A percentile compares a stretch with the other conserved stretches of the same genome.
These are phyloP conservation scores for Saccopteryx bilineata DNA, from an alignment of 2,113 vertebrate species.

Conservation along the genomic window DNA sequence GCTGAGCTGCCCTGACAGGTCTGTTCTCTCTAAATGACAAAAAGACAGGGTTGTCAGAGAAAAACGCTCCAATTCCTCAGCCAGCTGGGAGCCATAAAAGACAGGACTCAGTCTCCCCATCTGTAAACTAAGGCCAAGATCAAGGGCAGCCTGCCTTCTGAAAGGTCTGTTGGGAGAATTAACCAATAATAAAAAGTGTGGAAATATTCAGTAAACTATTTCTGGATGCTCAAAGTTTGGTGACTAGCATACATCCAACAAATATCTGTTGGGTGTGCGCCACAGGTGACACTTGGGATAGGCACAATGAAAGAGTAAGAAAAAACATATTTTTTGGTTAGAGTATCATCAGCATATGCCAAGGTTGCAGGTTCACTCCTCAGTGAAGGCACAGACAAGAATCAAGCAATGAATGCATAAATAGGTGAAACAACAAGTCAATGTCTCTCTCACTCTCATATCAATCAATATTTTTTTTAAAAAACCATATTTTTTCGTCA, in stretches of 20 bases:
- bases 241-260: neutral
- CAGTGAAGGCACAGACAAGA: no score
- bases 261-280: neutral
- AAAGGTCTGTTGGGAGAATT: neutral
- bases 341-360: no score
- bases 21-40: neutral
- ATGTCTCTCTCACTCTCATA: no score
- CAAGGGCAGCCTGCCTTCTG: neutral
- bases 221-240: neutral
- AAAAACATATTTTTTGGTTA: neutral
- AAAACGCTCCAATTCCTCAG: neutral
- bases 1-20: neutral
- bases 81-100: neutral
- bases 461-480: no score
- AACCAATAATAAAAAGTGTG: neutral
- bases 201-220: neutral
- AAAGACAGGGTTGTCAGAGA: slow-evolving; percentile 1
- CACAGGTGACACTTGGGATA: neutral
- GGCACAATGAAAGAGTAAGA: neutral
- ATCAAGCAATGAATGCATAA: no score
- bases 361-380: no score
- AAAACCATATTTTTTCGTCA: neutral
- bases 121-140: neutral
- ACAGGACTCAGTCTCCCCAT: neutral
- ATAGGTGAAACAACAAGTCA: no score